Evolutionary conservation across 1,140 invertebrate species (phyloP).

Genomic region (Aradophagus sp.): DNA sequence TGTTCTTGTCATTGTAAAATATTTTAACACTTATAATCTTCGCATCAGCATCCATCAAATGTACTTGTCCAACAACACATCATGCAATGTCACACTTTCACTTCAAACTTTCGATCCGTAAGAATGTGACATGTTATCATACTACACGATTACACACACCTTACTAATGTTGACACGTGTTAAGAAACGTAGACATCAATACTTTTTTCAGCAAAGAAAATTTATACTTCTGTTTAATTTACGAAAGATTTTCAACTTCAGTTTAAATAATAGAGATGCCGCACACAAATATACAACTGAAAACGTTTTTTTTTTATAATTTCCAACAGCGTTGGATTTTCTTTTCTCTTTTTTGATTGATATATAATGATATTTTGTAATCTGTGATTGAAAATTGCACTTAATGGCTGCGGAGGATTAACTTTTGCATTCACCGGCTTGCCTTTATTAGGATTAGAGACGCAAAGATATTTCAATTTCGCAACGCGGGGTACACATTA

Average conservation of each 20-base stretch:
- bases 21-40: conserved; percentile 23
- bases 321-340: not conserved
- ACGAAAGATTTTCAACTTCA: too few species aligned
- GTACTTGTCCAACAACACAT: conserved; percentile 28
- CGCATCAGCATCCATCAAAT: conserved; percentile 12
- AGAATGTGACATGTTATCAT: conserved; percentile 43
- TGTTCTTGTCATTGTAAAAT: conserved; percentile 9
- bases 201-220: conserved; percentile 12
- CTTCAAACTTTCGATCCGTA: conserved; percentile 42
- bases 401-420: conserved; percentile 10
- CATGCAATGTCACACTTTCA: conserved; percentile 40
- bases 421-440: conserved; percentile 9
- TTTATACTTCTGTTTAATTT: conserved; percentile 1
- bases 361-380: not conserved
- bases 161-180: conserved; percentile 29
- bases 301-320: too few species aligned
- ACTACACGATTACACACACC: conserved; percentile 18
- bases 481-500: conserved; percentile 17
- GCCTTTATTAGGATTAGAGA: conserved; percentile 40
- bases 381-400: conserved; percentile 10
- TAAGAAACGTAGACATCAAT: conserved; percentile 11
- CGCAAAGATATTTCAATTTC: conserved; percentile 27
- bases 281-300: too few species aligned
- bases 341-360: not conserved
- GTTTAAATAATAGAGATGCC: too few species aligned